Percentiles rank a stretch among this genome's conserved stretches.
phyloP scores from a whole-genome alignment of 2,888 invertebrate species.

The Orchesella flavescens region DNA sequence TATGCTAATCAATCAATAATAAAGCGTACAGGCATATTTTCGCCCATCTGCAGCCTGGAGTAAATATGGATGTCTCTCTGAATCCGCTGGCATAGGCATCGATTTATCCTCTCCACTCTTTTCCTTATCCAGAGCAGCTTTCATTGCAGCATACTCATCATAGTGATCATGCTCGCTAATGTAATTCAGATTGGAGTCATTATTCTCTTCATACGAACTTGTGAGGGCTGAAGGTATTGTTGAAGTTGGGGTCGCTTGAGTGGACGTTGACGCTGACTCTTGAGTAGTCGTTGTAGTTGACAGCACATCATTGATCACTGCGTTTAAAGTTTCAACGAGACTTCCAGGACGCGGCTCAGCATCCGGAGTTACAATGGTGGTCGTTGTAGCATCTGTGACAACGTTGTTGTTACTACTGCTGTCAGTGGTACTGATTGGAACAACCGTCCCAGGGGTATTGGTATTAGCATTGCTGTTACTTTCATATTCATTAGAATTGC shows the following conservation, averaged over 20 bases:
- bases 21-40: conserved; percentile 54
- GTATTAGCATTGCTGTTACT: conserved; percentile 21
- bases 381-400: conserved; percentile 1
- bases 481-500: conserved; percentile 48
- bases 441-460: conserved; percentile 1
- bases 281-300: neutral
- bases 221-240: neutral
- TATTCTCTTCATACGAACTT: conserved; percentile 49
- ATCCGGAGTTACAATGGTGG: conserved; percentile 1
- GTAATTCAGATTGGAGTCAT: conserved; percentile 40
- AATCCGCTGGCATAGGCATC: neutral
- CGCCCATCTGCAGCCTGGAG: conserved; percentile 57
- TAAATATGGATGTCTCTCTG: conserved; percentile 42
- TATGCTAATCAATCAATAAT: neutral
- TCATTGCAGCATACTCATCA: conserved; percentile 54
- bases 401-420: neutral
- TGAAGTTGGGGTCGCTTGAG: conserved; percentile 1
- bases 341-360: neutral
- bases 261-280: neutral
- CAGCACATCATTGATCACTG: conserved; percentile 13
- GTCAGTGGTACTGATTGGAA: neutral
- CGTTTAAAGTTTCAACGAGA: neutral
- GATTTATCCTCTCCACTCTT: conserved; percentile 23
- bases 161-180: conserved; percentile 57
- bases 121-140: conserved; percentile 49